Evolutionary conservation across 2,888 invertebrate species (phyloP), one percentile per base, ranked within the genome.

Genomic region (Polylopha cassiicola): DNA sequence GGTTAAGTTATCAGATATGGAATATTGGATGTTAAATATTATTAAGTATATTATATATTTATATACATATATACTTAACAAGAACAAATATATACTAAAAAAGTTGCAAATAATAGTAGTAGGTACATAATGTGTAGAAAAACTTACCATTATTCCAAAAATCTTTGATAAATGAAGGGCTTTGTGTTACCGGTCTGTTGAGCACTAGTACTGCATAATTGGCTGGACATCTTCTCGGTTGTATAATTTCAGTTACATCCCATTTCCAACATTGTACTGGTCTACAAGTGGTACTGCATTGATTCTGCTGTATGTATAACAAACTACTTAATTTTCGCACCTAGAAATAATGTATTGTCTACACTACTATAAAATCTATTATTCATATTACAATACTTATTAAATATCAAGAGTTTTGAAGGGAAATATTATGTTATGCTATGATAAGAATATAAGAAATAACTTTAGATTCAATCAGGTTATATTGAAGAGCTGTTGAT

Each of bases 111-210:
- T n/a, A n/a, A n/a, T n/a, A n/a, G n/a, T n/a, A n/a, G n/a, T n/a
- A n/a, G n/a, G n/a, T n/a, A n/a, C n/a, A n/a, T n/a, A n/a, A n/a
- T n/a, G n/a, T n/a, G n/a, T 13, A 27, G 29, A 1, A 18, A 3
- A 23, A 57, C 61, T 65, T 71, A 92, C 93, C 92, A 73, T 88
- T 88, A 56, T 90, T 88, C 93, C 93, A 93, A 41, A 93, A 70
- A 17, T 73, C 73, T 43, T 81, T 64, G 0, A 91, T 61, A 52
- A 88, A 78, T 23, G 73, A 65, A 7, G 70, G 55, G 6, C 79
- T 85, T 48, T 89, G 84, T 23, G 65, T 54, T 14, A 93, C 86
- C 22, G 89, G 88, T 14, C 89, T 84, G 59, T 94, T 93, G 21
- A 93, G 73, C 37, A 94, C 79, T 14, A 93, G 43, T 29, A 93